Evolutionary conservation across 2,113 vertebrate genomes (phyloP).

Genomic region (Benitochromis conjunctus): DNA sequence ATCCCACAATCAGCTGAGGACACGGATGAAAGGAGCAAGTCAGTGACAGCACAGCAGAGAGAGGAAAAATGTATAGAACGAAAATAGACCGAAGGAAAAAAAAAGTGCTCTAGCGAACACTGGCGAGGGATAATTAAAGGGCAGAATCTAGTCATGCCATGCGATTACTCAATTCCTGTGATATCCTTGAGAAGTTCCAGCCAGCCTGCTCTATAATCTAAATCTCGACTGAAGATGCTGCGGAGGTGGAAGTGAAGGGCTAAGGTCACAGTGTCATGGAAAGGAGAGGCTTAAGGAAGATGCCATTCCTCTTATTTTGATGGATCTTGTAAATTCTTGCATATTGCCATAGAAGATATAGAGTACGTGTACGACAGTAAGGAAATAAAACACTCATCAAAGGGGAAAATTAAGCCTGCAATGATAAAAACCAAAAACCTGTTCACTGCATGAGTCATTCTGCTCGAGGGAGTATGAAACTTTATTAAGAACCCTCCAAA

Average conservation of each 20-base stretch:
- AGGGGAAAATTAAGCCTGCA: not conserved
- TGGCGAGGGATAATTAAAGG: constrained; percentile 70
- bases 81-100: constrained; percentile 13
- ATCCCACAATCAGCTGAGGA: constrained; percentile 53
- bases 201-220: constrained; percentile 66
- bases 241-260: not conserved
- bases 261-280: constrained; percentile 22
- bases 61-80: constrained; percentile 25
- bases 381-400: constrained; percentile 18
- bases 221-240: constrained; percentile 30
- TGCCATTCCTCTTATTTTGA: not conserved
- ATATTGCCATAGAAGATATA: not conserved
- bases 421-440: constrained; percentile 29
- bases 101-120: constrained; percentile 36
- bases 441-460: constrained; percentile 55
- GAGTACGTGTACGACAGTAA: not conserved
- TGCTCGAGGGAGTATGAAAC: constrained; percentile 43
- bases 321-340: not conserved
- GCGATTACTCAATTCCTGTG: constrained; percentile 68
- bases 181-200: constrained; percentile 60
- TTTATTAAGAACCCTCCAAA: constrained; percentile 62
- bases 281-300: not conserved
- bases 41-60: constrained; percentile 27
- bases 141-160: constrained; percentile 62
- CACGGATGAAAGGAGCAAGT: constrained; percentile 69